Evolutionary conservation across 1,140 invertebrate genomes (phyloP), one percentile per base, ranked within the genome.

Genomic region (Zaprionus ghesquierei): DNA sequence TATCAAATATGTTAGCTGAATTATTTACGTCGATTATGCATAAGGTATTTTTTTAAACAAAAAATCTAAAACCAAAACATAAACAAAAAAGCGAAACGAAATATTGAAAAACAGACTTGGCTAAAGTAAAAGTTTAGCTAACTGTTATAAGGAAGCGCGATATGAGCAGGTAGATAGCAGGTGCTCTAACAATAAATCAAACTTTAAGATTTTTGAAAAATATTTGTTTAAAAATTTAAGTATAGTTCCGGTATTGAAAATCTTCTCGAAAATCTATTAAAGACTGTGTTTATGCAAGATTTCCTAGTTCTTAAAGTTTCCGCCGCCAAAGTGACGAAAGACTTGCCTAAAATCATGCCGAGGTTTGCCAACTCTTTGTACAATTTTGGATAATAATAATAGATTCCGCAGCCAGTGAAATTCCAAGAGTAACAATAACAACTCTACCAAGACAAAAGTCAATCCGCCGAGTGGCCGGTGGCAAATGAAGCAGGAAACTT

Each of bases 401-500:
- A 35, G 54, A 59, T 44, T 56, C 50, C 59, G 58, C 59, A 38
- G 33, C n/a, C 35, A 41, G n/a, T 62, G 75, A 84, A 84, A 76
- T 84, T 75, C 78, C 62, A 69, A 33, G 31, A 33, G 66, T 61
- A 25, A 38, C 22, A 27, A 18, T 15, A 53, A 35, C 20, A 44
- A 5, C 38, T 15, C 31, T 20, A 41, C 13, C n/a, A 22, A 82
- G 62, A 73, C 27, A 80, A 66, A 85, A 80, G 64, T 74, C 77
- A 75, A 66, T 70, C 69, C 77, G 74, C 73, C 79, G 5, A 15
- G 35, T 69, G 81, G 64, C 66, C 62, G 70, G 33, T 75, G 64
- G 69, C 62, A 49, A 58, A 80, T 77, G 68, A 56, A 84, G 79
- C 81, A 84, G 81, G 81, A 85, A 85, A 85, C 81, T 85, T 85